Percentiles rank a stretch among this genome's conserved stretches.
Conservation (phyloP, 2,113 vertebrate genomes). For the Brachypteracias leptosomus region DNA sequence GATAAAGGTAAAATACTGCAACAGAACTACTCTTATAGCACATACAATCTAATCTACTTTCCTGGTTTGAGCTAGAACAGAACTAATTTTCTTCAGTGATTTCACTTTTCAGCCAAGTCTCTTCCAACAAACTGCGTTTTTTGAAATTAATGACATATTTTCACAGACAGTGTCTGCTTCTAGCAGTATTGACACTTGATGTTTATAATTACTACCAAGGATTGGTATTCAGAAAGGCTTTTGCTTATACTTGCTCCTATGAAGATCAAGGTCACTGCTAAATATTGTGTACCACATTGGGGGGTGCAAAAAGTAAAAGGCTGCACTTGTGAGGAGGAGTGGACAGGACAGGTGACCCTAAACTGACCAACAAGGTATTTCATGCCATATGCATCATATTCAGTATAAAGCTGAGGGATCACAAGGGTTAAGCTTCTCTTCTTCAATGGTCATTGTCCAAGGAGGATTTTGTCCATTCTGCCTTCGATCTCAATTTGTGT, state of each 20-base stretch:
- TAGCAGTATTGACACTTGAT: neutral
- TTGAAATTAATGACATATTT: neutral
- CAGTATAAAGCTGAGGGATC: neutral
- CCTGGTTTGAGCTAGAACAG: neutral
- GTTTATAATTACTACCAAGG: neutral
- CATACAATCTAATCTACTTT: neutral
- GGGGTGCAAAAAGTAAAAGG: neutral
- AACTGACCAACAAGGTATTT: neutral
- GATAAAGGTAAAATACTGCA: neutral
- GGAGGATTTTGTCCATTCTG: neutral
- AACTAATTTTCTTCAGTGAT: neutral
- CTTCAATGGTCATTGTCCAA: neutral
- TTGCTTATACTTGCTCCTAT: neutral
- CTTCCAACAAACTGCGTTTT: neutral
- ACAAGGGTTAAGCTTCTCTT: neutral
- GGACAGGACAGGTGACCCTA: neutral
- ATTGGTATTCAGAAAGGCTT: neutral
- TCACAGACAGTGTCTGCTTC: neutral
- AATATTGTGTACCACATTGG: neutral
- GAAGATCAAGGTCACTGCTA: neutral
- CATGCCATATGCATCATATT: neutral
- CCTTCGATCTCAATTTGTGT: neutral
- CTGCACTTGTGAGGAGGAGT: neutral
- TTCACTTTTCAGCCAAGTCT: neutral
- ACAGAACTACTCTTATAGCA: neutral